Evolutionary conservation across 1,140 invertebrate genomes (phyloP), one percentile per base, ranked within the genome.

Genomic region (Mylabris phalerata): DNA sequence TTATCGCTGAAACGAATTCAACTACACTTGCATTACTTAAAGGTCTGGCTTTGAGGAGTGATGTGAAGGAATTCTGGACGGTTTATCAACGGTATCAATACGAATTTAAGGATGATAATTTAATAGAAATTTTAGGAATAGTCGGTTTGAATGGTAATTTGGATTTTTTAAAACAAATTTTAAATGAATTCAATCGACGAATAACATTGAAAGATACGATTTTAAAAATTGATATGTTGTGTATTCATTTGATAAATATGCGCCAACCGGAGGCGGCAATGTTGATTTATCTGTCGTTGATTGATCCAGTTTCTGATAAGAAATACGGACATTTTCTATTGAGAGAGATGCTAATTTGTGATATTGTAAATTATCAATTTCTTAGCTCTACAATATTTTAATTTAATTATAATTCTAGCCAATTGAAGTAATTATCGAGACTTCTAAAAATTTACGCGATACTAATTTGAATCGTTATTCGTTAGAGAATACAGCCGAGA

Each of bases 161-260:
- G 7, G 1, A 4, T 5, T 32, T 32, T 2, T 32, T 32, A 32
- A 32, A 32, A 32, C 32, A 32, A 32, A 7, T 58, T 54, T 48
- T 44, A 54, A 52, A 48, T 32, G 13, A 55, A n/a, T 43, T 50
- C 38, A 42, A 52, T 38, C 1, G 48, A 42, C 2, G 46, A 19
- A 24, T 52, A 24, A 24, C 9, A 4, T 19, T 45, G 62, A 9
- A 52, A 50, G 25, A 48, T 55, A 43, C 45, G 54, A 47, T 57
- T 62, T 57, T 46, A 55, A 32, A 62, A 40, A 44, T 72, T 9
- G 54, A 70, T 42, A 57, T 57, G 41, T 38, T 69, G n/a, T 71
- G 68, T 52, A 51, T 65, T 6, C 50, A 65, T 59, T 57, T 71
- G 9, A 59, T 69, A 42, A 60, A 70, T 54, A 64, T 64, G 52